Conservation (phyloP, 2,113 vertebrate species). For the Toxostoma redivivum region DNA sequence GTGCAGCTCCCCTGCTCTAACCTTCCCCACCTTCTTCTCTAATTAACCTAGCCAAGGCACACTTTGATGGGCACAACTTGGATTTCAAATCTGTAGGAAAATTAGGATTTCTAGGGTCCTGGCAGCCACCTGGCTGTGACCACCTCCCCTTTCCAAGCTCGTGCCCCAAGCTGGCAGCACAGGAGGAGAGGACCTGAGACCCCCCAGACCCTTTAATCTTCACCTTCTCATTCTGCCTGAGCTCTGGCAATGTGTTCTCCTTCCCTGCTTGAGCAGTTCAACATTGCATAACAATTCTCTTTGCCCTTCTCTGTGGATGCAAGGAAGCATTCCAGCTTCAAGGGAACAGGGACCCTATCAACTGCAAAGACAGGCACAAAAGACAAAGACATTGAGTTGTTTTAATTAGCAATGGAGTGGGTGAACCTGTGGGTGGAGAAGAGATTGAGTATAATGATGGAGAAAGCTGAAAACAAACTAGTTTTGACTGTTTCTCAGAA, state of each 20-base stretch:
- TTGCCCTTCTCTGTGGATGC: neutral
- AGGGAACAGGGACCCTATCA: neutral
- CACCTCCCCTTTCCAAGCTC: neutral
- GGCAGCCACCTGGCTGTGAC: neutral
- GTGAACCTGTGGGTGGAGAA: slow-evolving; percentile 37
- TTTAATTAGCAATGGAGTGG: slow-evolving; percentile 57
- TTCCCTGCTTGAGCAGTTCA: neutral
- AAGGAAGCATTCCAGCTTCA: neutral
- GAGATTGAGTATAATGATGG: slow-evolving; percentile 29
- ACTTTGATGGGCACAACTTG: neutral
- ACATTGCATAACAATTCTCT: neutral
- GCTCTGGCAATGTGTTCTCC: neutral
- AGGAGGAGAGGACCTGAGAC: neutral
- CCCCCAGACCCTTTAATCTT: neutral
- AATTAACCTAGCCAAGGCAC: neutral
- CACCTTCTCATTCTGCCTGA: neutral
- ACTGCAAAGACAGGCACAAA: neutral
- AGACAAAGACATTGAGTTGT: slow-evolving; percentile 21
- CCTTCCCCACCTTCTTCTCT: neutral
- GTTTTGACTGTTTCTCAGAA: slow-evolving; percentile 7
- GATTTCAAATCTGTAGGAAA: neutral
- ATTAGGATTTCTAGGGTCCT: neutral
- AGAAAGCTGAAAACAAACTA: slow-evolving; percentile 41
- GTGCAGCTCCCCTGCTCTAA: neutral
- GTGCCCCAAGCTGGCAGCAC: neutral